Conservation (phyloP, 1,140 invertebrate genomes). For the Diabrotica undecimpunctata region DNA sequence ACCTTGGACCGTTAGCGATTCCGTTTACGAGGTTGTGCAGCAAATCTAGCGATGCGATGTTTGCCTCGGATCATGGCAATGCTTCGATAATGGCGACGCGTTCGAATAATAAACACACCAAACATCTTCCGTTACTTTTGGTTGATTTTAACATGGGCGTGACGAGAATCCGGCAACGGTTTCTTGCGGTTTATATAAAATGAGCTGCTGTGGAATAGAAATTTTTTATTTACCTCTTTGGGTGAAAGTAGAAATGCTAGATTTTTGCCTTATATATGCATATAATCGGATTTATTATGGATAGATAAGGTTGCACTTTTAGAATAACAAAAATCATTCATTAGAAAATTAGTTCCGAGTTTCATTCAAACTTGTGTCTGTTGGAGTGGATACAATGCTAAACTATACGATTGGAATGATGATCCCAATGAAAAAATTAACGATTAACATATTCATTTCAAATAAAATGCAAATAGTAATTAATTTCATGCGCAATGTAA, state of each 20-base stretch:
- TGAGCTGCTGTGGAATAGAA: background rate
- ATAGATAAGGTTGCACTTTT: too few species aligned
- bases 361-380: too few species aligned
- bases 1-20: constrained; percentile 27
- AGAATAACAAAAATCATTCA: too few species aligned
- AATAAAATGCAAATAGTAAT: too few species aligned
- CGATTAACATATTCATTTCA: too few species aligned
- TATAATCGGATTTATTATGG: too few species aligned
- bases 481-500: too few species aligned
- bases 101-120: background rate
- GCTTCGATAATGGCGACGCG: background rate
- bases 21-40: background rate
- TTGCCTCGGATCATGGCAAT: constrained; percentile 10
- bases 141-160: background rate
- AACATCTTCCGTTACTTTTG: background rate
- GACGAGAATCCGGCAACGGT: background rate
- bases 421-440: too few species aligned
- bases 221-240: background rate
- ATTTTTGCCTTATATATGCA: too few species aligned
- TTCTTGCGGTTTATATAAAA: background rate
- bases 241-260: background rate
- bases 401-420: too few species aligned
- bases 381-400: too few species aligned
- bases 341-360: too few species aligned
- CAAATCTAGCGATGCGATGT: constrained; percentile 1